Conservation (phyloP, 2,888 invertebrate genomes). For the Kryphioiulus occultus region DNA sequence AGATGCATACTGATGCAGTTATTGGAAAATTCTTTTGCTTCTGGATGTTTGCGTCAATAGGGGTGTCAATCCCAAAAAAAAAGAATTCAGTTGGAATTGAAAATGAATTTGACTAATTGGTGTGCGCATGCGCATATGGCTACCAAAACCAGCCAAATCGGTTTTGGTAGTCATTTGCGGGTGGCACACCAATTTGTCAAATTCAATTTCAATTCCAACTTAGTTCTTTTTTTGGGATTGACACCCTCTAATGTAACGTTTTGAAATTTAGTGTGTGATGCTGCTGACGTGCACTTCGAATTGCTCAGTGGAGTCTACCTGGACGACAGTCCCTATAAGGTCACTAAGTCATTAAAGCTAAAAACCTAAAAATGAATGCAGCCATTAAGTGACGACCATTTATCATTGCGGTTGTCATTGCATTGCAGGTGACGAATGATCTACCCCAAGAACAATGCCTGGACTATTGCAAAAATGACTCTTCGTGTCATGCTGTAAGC, state of each 20-base stretch:
- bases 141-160: no score
- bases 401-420: neutral
- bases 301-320: constrained; percentile 41
- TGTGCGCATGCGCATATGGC: no score
- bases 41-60: no score
- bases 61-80: no score
- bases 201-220: no score
- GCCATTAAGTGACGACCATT: neutral
- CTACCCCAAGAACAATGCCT: constrained; percentile 39
- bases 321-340: constrained; percentile 45
- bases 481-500: constrained; percentile 46
- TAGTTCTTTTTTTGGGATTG: no score
- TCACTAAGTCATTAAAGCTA: no score
- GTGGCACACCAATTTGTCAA: no score
- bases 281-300: constrained; percentile 45
- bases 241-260: neutral
- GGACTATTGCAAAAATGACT: neutral
- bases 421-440: neutral
- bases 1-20: neutral
- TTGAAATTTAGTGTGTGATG: constrained; percentile 42
- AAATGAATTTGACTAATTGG: no score
- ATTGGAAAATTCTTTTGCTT: no score
- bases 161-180: no score
- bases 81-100: no score
- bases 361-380: neutral